Percentiles rank a stretch among this genome's conserved stretches.
Conservation (phyloP, 2,888 invertebrate species). For the Caenorhabditis doughertyi region DNA sequence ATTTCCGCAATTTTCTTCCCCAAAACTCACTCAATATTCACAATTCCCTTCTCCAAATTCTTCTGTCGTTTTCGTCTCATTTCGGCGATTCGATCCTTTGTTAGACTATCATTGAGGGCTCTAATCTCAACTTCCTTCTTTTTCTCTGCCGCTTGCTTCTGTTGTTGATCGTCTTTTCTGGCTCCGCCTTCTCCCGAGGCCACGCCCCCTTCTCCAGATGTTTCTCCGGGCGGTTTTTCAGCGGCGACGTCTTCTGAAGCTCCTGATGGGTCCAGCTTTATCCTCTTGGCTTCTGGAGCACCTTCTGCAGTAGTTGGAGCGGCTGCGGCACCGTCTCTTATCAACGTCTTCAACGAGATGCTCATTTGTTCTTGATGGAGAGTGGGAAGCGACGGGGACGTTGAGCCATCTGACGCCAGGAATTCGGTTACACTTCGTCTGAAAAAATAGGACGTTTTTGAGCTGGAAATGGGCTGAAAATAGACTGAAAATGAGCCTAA, state of each 20-base stretch:
- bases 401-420: too few species aligned
- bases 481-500: not conserved
- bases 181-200: constrained; percentile 42
- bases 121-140: constrained; percentile 84
- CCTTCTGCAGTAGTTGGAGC: too few species aligned
- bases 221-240: too few species aligned
- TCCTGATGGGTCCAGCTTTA: too few species aligned
- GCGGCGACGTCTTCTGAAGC: too few species aligned
- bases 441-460: not conserved
- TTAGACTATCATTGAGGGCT: constrained; percentile 97
- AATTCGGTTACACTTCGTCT: too few species aligned
- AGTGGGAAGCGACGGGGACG: too few species aligned
- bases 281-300: too few species aligned
- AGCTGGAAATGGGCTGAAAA: not conserved
- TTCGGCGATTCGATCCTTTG: constrained; percentile 89
- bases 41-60: constrained; percentile 75
- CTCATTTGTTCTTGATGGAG: too few species aligned
- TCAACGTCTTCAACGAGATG: too few species aligned
- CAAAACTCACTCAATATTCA: constrained; percentile 58
- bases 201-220: constrained; percentile 1
- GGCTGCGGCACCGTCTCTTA: too few species aligned
- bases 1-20: not conserved
- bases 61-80: constrained; percentile 76
- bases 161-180: not conserved
- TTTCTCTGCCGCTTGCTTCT: not conserved